A percentile compares a stretch with the other conserved stretches of the same genome.
phyloP scores from a whole-genome alignment of 2,888 invertebrate genomes.

The Protodeltote pygarga region DNA sequence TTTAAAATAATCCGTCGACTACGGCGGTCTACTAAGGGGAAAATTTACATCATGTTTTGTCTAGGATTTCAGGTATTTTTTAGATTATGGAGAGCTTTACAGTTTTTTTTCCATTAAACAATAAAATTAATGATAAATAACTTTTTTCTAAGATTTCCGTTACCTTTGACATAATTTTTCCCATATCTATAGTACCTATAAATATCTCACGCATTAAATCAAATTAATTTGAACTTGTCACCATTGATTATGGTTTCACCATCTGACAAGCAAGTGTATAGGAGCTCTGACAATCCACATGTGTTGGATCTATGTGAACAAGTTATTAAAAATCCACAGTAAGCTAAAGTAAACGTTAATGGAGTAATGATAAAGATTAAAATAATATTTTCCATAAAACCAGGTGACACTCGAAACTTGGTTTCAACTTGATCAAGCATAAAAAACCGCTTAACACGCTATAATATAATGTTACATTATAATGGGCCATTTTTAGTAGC shows the following conservation, averaged over 20 bases:
- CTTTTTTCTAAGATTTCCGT: not conserved
- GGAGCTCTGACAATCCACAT: slow-evolving; percentile 61
- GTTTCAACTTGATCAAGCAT: slow-evolving; percentile 80
- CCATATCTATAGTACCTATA: slow-evolving; percentile 32
- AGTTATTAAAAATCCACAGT: slow-evolving; percentile 35
- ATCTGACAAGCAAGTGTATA: slow-evolving; percentile 70
- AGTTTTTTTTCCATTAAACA: too few species aligned
- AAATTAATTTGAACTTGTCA: slow-evolving; percentile 55
- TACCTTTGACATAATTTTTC: slow-evolving; percentile 19
- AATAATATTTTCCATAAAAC: slow-evolving; percentile 42
- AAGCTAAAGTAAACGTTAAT: slow-evolving; percentile 46
- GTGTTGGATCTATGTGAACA: slow-evolving; percentile 57
- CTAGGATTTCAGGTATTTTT: slow-evolving; percentile 35
- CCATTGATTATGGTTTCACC: slow-evolving; percentile 62
- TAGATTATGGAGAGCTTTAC: slow-evolving; percentile 15
- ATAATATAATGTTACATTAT: slow-evolving; percentile 71
- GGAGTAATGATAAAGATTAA: slow-evolving; percentile 47
- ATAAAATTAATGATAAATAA: too few species aligned
- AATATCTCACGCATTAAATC: slow-evolving; percentile 44
- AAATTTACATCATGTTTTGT: slow-evolving; percentile 20
- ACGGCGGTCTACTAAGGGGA: slow-evolving; percentile 21
- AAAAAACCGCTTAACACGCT: slow-evolving; percentile 78
- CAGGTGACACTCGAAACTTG: slow-evolving; percentile 78
- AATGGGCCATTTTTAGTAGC: slow-evolving; percentile 48
- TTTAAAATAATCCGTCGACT: slow-evolving; percentile 37